Conservation (phyloP, 2,797 vertebrate species). For the Acipenser transmontanus region DNA sequence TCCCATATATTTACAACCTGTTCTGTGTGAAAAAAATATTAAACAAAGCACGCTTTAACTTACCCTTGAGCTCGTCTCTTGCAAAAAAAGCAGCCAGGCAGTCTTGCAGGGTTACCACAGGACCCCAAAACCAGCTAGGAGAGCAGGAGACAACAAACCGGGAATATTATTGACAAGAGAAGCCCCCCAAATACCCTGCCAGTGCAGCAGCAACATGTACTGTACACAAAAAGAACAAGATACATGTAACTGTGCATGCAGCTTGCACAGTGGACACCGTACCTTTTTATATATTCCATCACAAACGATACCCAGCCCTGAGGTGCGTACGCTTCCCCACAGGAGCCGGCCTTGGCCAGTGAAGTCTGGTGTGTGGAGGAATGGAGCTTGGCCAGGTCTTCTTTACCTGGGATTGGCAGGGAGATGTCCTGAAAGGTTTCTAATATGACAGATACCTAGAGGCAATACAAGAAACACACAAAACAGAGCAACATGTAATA, state of each 20-base stretch:
- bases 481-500: slow-evolving; percentile 22
- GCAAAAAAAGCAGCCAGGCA: slow-evolving; percentile 97
- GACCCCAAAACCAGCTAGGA: slow-evolving; percentile 97
- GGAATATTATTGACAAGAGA: slow-evolving; percentile 59
- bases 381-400: slow-evolving; percentile 95
- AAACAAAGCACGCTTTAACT: slow-evolving; percentile 32
- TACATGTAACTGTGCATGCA: background rate
- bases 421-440: slow-evolving; percentile 99
- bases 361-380: slow-evolving; percentile 89
- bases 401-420: slow-evolving; percentile 95
- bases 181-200: slow-evolving; percentile 47
- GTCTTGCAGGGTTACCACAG: slow-evolving; percentile 95
- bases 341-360: slow-evolving; percentile 89
- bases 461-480: slow-evolving; percentile 6
- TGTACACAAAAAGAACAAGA: background rate
- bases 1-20: too few species aligned
- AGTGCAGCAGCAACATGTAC: slow-evolving; percentile 49
- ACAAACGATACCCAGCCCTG: slow-evolving; percentile 96
- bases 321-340: slow-evolving; percentile 89
- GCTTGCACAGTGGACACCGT: too few species aligned
- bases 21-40: too few species aligned
- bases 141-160: slow-evolving; percentile 66
- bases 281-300: slow-evolving; percentile 98
- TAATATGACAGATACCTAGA: slow-evolving; percentile 89
- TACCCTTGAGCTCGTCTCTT: slow-evolving; percentile 96